Evolutionary conservation across 2,797 vertebrate genomes (phyloP).

Genomic region (Hafferia zeledoni): DNA sequence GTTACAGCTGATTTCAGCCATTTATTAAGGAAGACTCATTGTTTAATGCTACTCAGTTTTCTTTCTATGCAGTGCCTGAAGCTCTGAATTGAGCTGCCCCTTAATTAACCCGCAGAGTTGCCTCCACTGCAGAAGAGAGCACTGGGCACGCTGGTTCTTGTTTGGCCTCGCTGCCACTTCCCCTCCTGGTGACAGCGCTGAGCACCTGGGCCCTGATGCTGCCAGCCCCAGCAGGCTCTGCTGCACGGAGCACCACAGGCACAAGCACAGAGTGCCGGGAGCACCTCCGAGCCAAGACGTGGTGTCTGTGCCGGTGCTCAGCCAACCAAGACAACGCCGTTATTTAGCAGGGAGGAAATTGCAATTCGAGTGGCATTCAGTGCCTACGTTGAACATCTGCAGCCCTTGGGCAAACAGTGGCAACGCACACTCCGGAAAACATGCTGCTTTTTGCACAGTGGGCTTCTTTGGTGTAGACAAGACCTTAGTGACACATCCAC

Average conservation of each 20-base stretch:
- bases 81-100: not conserved
- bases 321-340: not conserved
- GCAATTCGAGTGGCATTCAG: not conserved
- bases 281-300: not conserved
- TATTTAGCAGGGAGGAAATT: not conserved
- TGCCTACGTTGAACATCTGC: not conserved
- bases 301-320: not conserved
- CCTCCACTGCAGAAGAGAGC: accelerated
- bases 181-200: not conserved
- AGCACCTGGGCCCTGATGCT: not conserved
- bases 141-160: accelerated
- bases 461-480: not conserved
- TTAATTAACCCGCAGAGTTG: accelerated
- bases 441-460: not conserved
- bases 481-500: not conserved
- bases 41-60: not conserved
- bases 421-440: not conserved
- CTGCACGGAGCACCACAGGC: not conserved
- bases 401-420: not conserved
- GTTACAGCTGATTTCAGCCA: not conserved
- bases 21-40: not conserved
- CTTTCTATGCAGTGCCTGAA: slow-evolving; percentile 13
- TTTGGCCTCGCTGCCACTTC: not conserved
- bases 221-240: not conserved
- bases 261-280: not conserved